These are phyloP conservation scores for Drosophila teissieri DNA, from an alignment of 1,140 invertebrate genomes.

Conservation along the genomic window DNA sequence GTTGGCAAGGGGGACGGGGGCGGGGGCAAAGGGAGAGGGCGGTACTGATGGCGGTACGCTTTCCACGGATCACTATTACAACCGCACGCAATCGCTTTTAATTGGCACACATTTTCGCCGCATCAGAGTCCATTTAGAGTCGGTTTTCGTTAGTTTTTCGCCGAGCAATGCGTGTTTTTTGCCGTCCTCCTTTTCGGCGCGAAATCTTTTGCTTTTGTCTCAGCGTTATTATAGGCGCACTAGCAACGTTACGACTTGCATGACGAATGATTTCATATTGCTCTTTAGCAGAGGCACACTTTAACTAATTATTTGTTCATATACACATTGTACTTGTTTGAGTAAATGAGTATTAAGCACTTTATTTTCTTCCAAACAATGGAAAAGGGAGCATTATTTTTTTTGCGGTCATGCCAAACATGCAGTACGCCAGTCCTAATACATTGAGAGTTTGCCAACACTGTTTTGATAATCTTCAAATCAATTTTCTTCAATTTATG, in stretches of 20 bases:
- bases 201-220: conserved; percentile 79
- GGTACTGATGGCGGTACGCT: conserved; percentile 4
- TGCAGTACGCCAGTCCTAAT: background rate
- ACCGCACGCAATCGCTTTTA: conserved; percentile 34
- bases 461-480: background rate
- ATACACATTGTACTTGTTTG: background rate
- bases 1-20: conserved; percentile 10
- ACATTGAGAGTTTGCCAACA: conserved; percentile 4
- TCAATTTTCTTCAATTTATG: too few relatives aligned
- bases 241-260: conserved; percentile 49
- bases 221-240: conserved; percentile 65
- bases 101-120: conserved; percentile 48
- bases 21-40: conserved; percentile 9
- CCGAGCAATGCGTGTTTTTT: conserved; percentile 46
- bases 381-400: background rate
- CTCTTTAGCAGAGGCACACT: too few relatives aligned
- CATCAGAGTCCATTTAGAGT: conserved; percentile 23
- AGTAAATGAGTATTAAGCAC: background rate
- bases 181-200: conserved; percentile 74
- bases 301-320: background rate
- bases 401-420: background rate
- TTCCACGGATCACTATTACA: conserved; percentile 53
- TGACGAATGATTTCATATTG: conserved; percentile 7
- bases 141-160: conserved; percentile 30
- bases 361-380: background rate